Evolutionary conservation across 2,113 vertebrate genomes (phyloP), one percentile per base, ranked within the genome.

Genomic region (Gnathonemus echidnorhynchus): DNA sequence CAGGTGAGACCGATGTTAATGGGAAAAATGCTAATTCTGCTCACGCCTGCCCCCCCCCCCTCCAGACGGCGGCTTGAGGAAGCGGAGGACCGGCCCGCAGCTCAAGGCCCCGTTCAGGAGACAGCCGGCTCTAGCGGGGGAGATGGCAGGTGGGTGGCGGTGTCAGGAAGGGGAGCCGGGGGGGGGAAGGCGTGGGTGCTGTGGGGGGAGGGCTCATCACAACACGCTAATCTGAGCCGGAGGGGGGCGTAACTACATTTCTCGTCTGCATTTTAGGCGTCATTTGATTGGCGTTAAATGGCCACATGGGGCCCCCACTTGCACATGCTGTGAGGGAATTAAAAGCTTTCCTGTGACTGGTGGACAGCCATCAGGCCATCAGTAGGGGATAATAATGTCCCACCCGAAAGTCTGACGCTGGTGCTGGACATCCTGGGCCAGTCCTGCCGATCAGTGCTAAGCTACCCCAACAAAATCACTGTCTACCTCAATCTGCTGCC

Each of bases 21-120:
- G 95, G 95, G 94, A 94, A 95, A 95, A 95, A 95, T 95, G 95
- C 94, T 94, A 95, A 95, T 95, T 94, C 92, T 89, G 89, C 93
- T 93, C 93, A 91, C 92, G 91, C 92, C 95, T 94, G 91, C 92
- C 35, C 35, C 35, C 39, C 39, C 39, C 39, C 92, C 94, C 94
- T 93, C 35, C 56, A 21, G 45, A n/a, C 39, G 7, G 19, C 17
- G 3, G 7, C 83, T 89, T 66, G 50, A 87, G 52, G 77, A 24
- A 49, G 58, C 53, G n/a, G 70, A 6, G 39, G 31, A 5, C 49
- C 17, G 85, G 87, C 56, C 53, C 62, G 45, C 31, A 58, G n/a
- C 13, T 35, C 0, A 4, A n/a, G 35, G 24, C 45, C 52, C 52
- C 11, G 39, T 5, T 46, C 10, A 7, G 50, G 50, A 87, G 86